Conservation (phyloP, 2,888 invertebrate genomes). For the Andrena flavipes region DNA sequence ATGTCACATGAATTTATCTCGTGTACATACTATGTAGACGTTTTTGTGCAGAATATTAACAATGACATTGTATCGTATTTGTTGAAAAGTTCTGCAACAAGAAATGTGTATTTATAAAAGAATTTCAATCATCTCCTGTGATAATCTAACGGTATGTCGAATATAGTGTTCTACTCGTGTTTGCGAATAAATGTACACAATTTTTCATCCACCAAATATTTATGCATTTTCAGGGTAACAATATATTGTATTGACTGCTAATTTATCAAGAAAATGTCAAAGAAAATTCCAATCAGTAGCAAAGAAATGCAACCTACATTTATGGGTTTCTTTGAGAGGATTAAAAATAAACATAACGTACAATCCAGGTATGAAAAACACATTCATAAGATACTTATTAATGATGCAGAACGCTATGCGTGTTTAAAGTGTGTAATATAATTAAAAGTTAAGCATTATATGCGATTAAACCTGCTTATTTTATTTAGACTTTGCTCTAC, state of each 20-base stretch:
- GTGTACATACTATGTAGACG: too few relatives aligned
- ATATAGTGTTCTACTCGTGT: neutral
- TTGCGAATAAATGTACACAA: neutral
- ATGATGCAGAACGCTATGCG: neutral
- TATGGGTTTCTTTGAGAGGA: conserved; percentile 48
- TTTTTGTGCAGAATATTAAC: neutral
- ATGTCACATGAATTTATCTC: neutral
- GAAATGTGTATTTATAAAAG: neutral
- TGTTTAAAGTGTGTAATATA: neutral
- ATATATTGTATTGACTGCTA: neutral
- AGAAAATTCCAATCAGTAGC: conserved; percentile 42
- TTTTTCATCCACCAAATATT: neutral
- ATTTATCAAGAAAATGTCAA: conserved; percentile 58
- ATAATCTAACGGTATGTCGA: neutral
- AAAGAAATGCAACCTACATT: conserved; percentile 55
- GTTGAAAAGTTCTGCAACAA: neutral
- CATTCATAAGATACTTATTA: neutral
- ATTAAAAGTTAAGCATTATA: neutral
- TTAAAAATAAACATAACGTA: conserved; percentile 24
- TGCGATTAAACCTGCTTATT: neutral
- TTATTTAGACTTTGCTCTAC: neutral
- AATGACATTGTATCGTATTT: neutral
- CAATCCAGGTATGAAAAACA: conserved; percentile 50
- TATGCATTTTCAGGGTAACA: neutral
- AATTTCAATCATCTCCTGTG: neutral